Evolutionary conservation across 2,888 invertebrate genomes (phyloP).

Genomic region (Cepaea hortensis): DNA sequence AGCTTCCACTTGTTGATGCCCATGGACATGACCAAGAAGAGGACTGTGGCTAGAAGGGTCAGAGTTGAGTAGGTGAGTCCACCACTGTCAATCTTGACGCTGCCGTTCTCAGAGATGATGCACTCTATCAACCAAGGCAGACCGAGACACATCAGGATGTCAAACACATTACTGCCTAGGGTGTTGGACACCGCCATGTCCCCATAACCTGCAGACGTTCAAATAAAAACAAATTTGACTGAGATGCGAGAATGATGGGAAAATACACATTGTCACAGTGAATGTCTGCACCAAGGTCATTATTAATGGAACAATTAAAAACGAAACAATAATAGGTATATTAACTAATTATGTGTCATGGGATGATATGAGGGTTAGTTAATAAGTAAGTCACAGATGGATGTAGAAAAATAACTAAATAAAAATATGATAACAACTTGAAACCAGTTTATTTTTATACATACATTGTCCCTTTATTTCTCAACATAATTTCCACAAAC

Average conservation of each 20-base stretch:
- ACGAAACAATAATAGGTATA: too few species aligned
- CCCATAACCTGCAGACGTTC: constrained; percentile 65
- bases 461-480: too few species aligned
- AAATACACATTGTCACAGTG: not conserved
- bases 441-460: too few species aligned
- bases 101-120: constrained; percentile 78
- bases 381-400: too few species aligned
- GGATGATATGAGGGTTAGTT: too few species aligned
- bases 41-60: constrained; percentile 85
- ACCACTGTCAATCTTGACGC: constrained; percentile 85
- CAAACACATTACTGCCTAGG: constrained; percentile 75
- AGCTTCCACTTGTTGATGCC: constrained; percentile 82
- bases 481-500: too few species aligned
- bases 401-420: too few species aligned
- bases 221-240: not conserved
- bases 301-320: too few species aligned
- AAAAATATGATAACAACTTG: too few species aligned
- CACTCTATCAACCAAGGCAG: constrained; percentile 72
- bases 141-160: constrained; percentile 73
- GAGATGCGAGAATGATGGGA: not conserved
- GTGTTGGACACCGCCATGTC: constrained; percentile 76
- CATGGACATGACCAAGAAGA: constrained; percentile 83
- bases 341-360: too few species aligned
- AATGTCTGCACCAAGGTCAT: too few species aligned
- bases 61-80: constrained; percentile 89